Conservation (phyloP, 1,140 invertebrate species). For the Drosophila parvula region DNA sequence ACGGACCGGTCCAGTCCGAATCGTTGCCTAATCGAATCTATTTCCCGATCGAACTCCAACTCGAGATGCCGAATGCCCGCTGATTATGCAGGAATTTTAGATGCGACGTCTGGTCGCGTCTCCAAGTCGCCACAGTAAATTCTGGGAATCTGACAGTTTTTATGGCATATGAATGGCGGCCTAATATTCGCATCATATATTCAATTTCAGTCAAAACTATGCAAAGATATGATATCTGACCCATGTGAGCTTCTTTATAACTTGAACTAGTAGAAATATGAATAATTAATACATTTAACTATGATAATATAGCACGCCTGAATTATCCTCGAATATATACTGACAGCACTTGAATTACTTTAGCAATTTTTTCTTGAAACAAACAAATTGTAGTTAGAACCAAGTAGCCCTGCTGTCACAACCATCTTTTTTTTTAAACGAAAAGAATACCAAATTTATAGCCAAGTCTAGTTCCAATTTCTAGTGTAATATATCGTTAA, state of each 20-base stretch:
- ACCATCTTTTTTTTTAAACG: neutral
- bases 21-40: slow-evolving; percentile 52
- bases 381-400: too few species aligned
- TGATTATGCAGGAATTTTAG: slow-evolving; percentile 78
- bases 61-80: slow-evolving; percentile 7
- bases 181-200: slow-evolving; percentile 52
- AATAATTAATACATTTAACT: too few species aligned
- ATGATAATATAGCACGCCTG: too few species aligned
- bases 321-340: neutral
- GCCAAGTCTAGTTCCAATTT: neutral
- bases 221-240: slow-evolving; percentile 3
- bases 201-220: slow-evolving; percentile 35
- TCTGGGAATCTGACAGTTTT: slow-evolving; percentile 68
- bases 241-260: neutral
- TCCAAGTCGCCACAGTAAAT: slow-evolving; percentile 76
- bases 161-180: slow-evolving; percentile 22
- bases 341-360: too few species aligned
- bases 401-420: neutral
- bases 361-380: too few species aligned
- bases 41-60: slow-evolving; percentile 58
- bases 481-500: neutral
- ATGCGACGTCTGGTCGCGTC: slow-evolving; percentile 50
- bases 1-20: slow-evolving; percentile 63
- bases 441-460: neutral
- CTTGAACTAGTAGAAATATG: slow-evolving; percentile 1